Base-by-base conservation (phyloP, 2,888 invertebrate species). In the Spicauda simplicius region DNA sequence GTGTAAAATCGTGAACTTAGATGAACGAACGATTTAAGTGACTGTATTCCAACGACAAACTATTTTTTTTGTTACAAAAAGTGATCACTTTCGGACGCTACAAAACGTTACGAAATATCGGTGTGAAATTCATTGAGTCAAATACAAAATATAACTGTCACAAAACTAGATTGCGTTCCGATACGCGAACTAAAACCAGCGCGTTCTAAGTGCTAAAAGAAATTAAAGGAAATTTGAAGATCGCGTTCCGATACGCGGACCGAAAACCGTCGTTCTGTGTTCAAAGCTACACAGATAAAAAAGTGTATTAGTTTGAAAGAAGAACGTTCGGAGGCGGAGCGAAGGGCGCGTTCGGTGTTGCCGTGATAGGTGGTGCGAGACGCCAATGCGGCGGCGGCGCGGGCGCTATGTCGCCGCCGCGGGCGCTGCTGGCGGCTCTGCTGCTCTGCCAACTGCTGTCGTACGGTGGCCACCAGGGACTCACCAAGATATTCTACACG, bases 401-500 rank as follows among this genome's bases (percentile, higher is more conserved):
- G 77, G 80, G 84, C 85, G 82, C 82, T 77, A 92, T 93, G 93
- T 90, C 91, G 87, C 91, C 92, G 90, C 87, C 91, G 89, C 87
- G 93, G 86, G 92, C 92, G 86, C 82, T 93, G 84, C 90, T 93
- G 77, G 91, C 91, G 84, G 85, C 80, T 76, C 86, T 93, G 75
- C 88, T 92, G 76, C 82, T 92, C 72, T 91, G 87, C 79, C 93
- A 92, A 82, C 87, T 92, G 82, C 87, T 92, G 74, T 89, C 91
- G 71, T 91, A 91, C 88, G 91, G 91, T 84, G 92, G 91, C 84
- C 93, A 93, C 88, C 92, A 92, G 85, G 91, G 91, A 84, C 92
- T 91, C 87, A 91, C 91, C 90, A 91, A 91, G 87, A 89, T 91
- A 86, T 92, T 92, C 73, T 91, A 86, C 88, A 91, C 89, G 93